Evolutionary conservation across 2,113 vertebrate genomes (phyloP).

Genomic region (Heterochromis multidens): DNA sequence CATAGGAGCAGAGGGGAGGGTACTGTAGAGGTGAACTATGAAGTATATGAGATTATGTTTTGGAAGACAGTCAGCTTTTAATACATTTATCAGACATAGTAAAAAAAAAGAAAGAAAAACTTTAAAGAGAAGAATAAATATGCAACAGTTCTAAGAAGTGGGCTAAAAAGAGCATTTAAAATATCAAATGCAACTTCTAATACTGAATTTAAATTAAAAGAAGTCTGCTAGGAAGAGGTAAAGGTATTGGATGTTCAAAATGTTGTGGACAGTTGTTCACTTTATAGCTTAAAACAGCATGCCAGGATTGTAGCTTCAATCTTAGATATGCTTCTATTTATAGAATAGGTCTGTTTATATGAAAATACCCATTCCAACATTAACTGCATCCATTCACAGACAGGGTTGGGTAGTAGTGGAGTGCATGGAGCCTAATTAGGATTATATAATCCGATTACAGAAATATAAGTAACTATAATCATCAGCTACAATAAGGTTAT

Average conservation of each 20-base stretch:
- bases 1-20: background rate
- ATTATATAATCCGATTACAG: background rate
- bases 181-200: conserved; percentile 15
- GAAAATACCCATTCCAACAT: background rate
- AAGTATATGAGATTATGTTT: conserved; percentile 20
- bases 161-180: conserved; percentile 24
- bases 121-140: conserved; percentile 22
- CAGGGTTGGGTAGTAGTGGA: background rate
- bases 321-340: background rate
- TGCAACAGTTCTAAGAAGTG: background rate
- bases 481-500: background rate
- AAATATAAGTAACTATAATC: background rate
- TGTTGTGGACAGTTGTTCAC: background rate
- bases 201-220: background rate
- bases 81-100: conserved; percentile 28
- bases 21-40: conserved; percentile 1
- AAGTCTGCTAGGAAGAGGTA: background rate
- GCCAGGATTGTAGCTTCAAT: background rate
- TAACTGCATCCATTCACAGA: background rate
- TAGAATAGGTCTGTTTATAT: background rate
- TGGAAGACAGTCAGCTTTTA: background rate
- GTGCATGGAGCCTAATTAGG: background rate
- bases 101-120: background rate
- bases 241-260: background rate
- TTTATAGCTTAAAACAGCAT: background rate